These are phyloP conservation scores for Aspidiotus rigidus DNA, from an alignment of 2,888 invertebrate species.

Conservation along the genomic window DNA sequence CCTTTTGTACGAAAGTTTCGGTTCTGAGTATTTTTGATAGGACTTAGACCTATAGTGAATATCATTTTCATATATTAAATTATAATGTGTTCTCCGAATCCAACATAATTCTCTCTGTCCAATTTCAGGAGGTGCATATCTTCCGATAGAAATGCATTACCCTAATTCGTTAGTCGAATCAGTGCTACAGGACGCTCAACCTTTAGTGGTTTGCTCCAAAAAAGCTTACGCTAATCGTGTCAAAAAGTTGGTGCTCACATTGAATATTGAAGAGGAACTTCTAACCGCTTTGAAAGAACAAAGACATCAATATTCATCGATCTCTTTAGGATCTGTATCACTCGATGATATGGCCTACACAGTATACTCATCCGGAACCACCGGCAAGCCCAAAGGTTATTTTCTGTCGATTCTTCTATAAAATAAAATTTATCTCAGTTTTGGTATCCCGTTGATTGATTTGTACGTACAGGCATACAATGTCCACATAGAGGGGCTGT, in stretches of 20 bases:
- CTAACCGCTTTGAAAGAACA: constrained; percentile 29
- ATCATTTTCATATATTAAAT: too few species aligned
- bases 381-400: constrained; percentile 40
- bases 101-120: not conserved
- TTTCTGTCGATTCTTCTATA: not conserved
- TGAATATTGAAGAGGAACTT: constrained; percentile 37
- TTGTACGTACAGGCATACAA: constrained; percentile 37
- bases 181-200: constrained; percentile 39
- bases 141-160: constrained; percentile 39
- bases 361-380: constrained; percentile 40
- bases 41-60: too few species aligned
- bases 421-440: not conserved
- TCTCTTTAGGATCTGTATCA: constrained; percentile 24
- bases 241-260: constrained; percentile 14
- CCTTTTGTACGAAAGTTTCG: not conserved
- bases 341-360: constrained; percentile 39
- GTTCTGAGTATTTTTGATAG: not conserved
- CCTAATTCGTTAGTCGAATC: constrained; percentile 37
- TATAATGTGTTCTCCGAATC: too few species aligned
- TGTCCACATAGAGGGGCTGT: constrained; percentile 38
- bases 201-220: constrained; percentile 38
- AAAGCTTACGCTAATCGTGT: constrained; percentile 34
- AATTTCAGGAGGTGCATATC: constrained; percentile 39
- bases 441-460: not conserved
- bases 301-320: not conserved